Conservation (phyloP, 2,113 vertebrate genomes). For the Spea bombifrons region DNA sequence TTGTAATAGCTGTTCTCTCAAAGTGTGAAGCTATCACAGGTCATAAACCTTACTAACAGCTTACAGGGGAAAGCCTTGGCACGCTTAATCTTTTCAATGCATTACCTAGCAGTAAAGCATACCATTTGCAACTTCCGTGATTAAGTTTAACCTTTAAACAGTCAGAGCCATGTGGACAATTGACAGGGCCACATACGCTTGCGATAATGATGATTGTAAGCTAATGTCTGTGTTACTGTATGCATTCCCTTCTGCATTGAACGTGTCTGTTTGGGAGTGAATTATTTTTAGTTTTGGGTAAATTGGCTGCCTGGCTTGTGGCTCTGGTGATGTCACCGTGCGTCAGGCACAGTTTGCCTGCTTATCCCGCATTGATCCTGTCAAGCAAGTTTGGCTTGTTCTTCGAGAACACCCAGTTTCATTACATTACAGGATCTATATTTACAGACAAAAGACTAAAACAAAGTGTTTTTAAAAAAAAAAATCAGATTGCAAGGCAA, state of each 20-base stretch:
- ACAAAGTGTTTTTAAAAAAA: background rate
- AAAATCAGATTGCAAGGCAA: background rate
- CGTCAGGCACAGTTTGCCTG: slow-evolving; percentile 29
- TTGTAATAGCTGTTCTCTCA: background rate
- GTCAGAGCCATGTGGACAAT: no score
- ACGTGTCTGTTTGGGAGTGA: background rate
- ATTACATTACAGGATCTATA: slow-evolving; percentile 13
- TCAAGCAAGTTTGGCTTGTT: slow-evolving; percentile 35
- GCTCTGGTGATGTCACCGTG: slow-evolving; percentile 32
- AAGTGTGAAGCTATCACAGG: background rate
- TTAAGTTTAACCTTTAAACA: no score
- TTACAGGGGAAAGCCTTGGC: no score
- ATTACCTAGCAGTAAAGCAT: no score
- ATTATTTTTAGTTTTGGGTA: slow-evolving; percentile 39
- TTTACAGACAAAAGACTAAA: slow-evolving; percentile 21
- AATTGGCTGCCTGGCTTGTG: slow-evolving; percentile 27
- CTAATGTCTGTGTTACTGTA: no score
- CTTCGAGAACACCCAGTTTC: background rate
- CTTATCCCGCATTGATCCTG: slow-evolving; percentile 35
- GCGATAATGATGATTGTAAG: no score
- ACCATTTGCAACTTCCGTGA: no score
- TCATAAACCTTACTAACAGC: no score
- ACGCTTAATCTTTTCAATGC: no score
- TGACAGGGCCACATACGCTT: no score
- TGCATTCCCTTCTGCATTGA: background rate